phyloP scores from a whole-genome alignment of 2,888 invertebrate species.

The Torymus tubicola region DNA sequence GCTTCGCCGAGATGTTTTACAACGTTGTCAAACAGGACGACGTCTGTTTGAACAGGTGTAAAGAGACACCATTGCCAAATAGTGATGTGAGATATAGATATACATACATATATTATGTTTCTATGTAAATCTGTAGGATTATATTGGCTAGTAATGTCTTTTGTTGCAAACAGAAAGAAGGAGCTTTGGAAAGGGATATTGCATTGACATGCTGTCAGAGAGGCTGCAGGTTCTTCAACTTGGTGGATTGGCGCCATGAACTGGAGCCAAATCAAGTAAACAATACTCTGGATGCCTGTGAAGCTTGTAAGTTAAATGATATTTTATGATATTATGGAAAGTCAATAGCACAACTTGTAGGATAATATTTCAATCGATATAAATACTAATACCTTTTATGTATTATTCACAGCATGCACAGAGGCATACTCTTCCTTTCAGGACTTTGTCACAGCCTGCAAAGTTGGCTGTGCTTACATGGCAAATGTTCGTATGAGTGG shows the following conservation, averaged over 20 bases:
- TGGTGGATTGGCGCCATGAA: conserved; percentile 68
- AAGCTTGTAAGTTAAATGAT: conserved; percentile 66
- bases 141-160: not conserved
- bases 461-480: conserved; percentile 70
- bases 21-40: conserved; percentile 66
- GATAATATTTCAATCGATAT: not conserved
- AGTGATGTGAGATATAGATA: conserved; percentile 61
- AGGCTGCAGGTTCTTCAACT: conserved; percentile 74
- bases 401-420: conserved; percentile 67
- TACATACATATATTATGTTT: not conserved
- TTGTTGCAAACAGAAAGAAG: conserved; percentile 31
- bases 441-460: conserved; percentile 66
- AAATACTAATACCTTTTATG: not conserved
- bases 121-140: not conserved
- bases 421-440: conserved; percentile 69
- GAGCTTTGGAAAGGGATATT: conserved; percentile 63
- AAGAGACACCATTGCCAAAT: conserved; percentile 64
- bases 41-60: conserved; percentile 69
- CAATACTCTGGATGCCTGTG: conserved; percentile 71
- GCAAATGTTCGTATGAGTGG: conserved; percentile 67
- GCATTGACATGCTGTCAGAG: conserved; percentile 72
- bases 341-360: too few relatives aligned
- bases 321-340: too few relatives aligned
- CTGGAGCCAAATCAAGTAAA: conserved; percentile 64
- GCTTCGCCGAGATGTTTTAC: conserved; percentile 63